A percentile compares a stretch with the other conserved stretches of the same genome.
phyloP scores from a whole-genome alignment of 2,888 invertebrate species.

The Aspidiotus rigidus region DNA sequence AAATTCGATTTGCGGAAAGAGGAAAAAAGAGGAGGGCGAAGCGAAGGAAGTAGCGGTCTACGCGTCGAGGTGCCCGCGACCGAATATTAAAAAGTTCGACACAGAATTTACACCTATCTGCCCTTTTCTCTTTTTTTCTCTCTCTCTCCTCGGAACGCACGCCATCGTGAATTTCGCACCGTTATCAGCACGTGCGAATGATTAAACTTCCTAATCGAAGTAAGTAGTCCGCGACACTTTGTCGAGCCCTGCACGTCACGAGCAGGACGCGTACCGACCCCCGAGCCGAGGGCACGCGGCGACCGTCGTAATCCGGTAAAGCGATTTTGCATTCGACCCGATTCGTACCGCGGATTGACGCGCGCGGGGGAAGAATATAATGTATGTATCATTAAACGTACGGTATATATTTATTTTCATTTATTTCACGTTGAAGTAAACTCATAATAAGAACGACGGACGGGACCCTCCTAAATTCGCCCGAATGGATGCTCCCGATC shows the following conservation, averaged over 20 bases:
- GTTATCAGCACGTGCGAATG: conserved; percentile 13
- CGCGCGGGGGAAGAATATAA: too few species aligned
- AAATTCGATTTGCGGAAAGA: conserved; percentile 1
- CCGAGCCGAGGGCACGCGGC: not conserved
- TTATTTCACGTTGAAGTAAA: conserved; percentile 13
- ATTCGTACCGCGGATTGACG: too few species aligned
- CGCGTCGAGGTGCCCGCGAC: too few species aligned
- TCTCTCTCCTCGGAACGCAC: not conserved
- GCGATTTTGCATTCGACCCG: not conserved
- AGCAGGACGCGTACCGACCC: not conserved
- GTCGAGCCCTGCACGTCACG: conserved; percentile 5
- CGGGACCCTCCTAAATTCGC: not conserved
- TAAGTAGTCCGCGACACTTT: conserved; percentile 8
- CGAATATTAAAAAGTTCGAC: not conserved
- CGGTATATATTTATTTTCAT: conserved; percentile 5
- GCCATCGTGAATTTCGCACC: not conserved
- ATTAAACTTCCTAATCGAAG: conserved; percentile 15
- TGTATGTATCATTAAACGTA: too few species aligned
- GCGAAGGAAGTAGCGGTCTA: too few species aligned
- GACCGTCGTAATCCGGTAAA: not conserved
- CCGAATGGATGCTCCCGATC: not conserved
- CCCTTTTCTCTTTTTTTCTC: not conserved
- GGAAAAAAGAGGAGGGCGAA: not conserved
- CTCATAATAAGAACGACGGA: not conserved
- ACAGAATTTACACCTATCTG: conserved; percentile 4